Percentiles rank a stretch among this genome's conserved stretches.
These are phyloP conservation scores for Lithophane socia DNA, from an alignment of 2,888 invertebrate genomes.

Conservation along the genomic window DNA sequence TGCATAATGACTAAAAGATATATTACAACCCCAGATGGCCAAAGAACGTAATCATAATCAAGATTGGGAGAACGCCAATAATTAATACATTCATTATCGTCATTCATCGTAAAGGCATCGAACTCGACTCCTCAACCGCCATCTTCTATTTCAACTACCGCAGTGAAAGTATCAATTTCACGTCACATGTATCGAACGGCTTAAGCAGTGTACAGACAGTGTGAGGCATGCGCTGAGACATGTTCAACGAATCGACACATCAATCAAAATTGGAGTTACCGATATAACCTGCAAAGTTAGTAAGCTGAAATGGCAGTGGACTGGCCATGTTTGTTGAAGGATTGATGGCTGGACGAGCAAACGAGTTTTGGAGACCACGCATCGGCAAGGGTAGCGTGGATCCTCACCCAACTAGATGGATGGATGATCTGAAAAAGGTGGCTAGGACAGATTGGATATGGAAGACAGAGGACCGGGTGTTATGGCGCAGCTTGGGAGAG, in stretches of 20 bases:
- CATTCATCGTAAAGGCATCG: constrained; percentile 13
- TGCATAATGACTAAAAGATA: background rate
- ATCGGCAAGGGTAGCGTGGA: too few relatives aligned
- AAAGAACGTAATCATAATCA: constrained; percentile 8
- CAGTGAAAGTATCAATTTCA: constrained; percentile 55
- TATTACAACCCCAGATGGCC: background rate
- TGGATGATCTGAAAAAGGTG: background rate
- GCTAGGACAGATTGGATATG: background rate
- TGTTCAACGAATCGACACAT: background rate
- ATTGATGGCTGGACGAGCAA: background rate
- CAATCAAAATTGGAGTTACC: background rate
- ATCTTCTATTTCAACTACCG: constrained; percentile 19
- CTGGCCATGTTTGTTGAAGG: background rate
- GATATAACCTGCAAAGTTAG: too few relatives aligned
- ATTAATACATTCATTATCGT: constrained; percentile 12
- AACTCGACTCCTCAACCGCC: constrained; percentile 9
- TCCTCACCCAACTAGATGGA: too few relatives aligned
- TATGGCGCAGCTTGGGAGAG: background rate
- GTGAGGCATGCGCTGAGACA: background rate
- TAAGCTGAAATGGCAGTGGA: background rate
- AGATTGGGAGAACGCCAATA: background rate
- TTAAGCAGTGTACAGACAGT: constrained; percentile 4
- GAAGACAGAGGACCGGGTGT: background rate
- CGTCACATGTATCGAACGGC: constrained; percentile 24
- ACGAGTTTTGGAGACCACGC: background rate